Evolutionary conservation across 2,888 invertebrate genomes (phyloP), one percentile per base, ranked within the genome.

Genomic region (Leucoma salicis): DNA sequence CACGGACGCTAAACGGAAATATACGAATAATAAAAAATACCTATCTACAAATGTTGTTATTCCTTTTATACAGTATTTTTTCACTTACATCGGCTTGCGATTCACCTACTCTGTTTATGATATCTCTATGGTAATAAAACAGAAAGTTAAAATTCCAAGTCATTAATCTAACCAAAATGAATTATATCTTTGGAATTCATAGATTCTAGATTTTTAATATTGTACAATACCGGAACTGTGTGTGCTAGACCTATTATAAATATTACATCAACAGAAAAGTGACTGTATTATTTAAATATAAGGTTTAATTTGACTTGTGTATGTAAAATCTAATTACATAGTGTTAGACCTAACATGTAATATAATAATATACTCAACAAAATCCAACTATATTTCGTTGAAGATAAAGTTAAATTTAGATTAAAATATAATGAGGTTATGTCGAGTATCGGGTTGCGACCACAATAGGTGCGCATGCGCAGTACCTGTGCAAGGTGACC

Each of bases 401-500:
- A 7, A 29, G 13, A 11, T 29, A 29, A 29, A 29, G 29, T 13
- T 13, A 29, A 8, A 13, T 29, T 13, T 29, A 12, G 29, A 3
- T 29, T 13, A 12, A 12, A 11, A 3, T 13, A 5, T 13, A 13
- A 15, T 55, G 52, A 67, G 63, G 57, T 66, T 65, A 31, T 42
- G 49, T 55, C 13, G 29, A 75, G 82, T 81, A 79, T 82, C 78
- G 76, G 84, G 78, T 82, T 84, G 79, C 73, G 70, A 76, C 69
- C 72, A 82, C 83, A 87, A 87, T 86, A 86, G 87, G 75, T 74
- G 80, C 24, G 33, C 33, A 36, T 33, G 32, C 82, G 81, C 80
- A 74, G 37, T 82, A 84, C 84, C 82, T 79, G 82, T 67, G 41
- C 82, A 87, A 87, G 87, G 87, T 86, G 87, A 86, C 86, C 87